A percentile compares a stretch with the other conserved stretches of the same genome.
Evolutionary conservation across 1,140 invertebrate species (phyloP).

Genomic region (Psilanteris sp.): DNA sequence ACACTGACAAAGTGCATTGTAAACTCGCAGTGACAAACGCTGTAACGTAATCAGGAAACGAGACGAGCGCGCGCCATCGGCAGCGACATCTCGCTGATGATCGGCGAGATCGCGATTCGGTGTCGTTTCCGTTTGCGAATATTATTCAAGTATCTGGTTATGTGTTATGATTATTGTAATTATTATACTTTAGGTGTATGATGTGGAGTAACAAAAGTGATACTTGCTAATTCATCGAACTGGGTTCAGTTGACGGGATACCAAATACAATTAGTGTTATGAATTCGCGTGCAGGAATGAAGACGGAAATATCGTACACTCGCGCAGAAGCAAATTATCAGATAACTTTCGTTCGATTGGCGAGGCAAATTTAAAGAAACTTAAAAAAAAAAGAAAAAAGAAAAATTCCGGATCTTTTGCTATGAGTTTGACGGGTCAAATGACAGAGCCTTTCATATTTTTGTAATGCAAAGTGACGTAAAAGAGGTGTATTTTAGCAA

Average conservation of each 20-base stretch:
- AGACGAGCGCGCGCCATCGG: too few species aligned
- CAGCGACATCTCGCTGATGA: neutral
- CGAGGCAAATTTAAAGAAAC: too few species aligned
- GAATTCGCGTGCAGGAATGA: too few species aligned
- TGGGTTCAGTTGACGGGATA: conserved; percentile 20
- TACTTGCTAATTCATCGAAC: conserved; percentile 38
- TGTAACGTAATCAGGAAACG: neutral
- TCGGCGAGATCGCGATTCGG: conserved; percentile 12
- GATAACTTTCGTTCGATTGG: conserved; percentile 6
- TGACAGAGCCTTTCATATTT: conserved; percentile 35
- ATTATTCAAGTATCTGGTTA: conserved; percentile 17
- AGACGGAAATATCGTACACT: too few species aligned
- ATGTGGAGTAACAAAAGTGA: conserved; percentile 42
- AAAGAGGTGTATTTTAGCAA: conserved; percentile 32
- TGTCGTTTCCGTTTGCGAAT: conserved; percentile 21
- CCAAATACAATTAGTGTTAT: neutral
- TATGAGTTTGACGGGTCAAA: neutral
- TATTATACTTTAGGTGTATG: conserved; percentile 36
- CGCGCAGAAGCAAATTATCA: conserved; percentile 10
- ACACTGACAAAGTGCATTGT: conserved; percentile 16
- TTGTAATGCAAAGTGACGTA: conserved; percentile 32
- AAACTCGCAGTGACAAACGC: conserved; percentile 6
- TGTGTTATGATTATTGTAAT: conserved; percentile 35
- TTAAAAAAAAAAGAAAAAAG: too few species aligned
- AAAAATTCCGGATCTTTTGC: neutral